A percentile compares a stretch with the other conserved stretches of the same genome.
phyloP scores from a whole-genome alignment of 2,888 invertebrate genomes.

The Microplitis manilae region DNA sequence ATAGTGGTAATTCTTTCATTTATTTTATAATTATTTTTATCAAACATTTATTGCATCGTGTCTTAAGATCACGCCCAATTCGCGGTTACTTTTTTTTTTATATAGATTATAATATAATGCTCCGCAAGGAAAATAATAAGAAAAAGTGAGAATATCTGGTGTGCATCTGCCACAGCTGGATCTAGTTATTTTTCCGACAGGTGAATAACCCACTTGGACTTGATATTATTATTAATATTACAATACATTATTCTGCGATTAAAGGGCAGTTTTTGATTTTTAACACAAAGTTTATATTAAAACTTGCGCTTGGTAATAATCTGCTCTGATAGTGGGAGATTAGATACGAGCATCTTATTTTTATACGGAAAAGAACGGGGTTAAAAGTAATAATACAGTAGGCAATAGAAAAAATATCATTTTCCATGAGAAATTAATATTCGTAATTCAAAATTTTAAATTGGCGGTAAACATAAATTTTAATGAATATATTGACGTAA shows the following conservation, averaged over 20 bases:
- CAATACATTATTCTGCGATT: neutral
- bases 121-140: neutral
- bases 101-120: neutral
- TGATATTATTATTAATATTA: neutral
- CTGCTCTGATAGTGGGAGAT: neutral
- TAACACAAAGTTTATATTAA: constrained; percentile 2
- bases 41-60: neutral
- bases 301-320: neutral
- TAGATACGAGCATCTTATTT: neutral
- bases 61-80: neutral
- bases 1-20: constrained; percentile 28
- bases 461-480: too few relatives aligned
- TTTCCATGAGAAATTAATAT: too few relatives aligned
- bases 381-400: neutral
- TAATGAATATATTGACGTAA: too few relatives aligned
- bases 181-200: constrained; percentile 17
- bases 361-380: neutral
- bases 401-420: too few relatives aligned
- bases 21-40: neutral
- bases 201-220: constrained; percentile 29
- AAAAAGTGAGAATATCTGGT: constrained; percentile 1
- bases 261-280: neutral
- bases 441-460: too few relatives aligned
- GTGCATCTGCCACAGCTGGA: constrained; percentile 24
- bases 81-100: neutral